Base-by-base conservation (phyloP, 2,113 vertebrate species). In the Heterotilapia buettikoferi region DNA sequence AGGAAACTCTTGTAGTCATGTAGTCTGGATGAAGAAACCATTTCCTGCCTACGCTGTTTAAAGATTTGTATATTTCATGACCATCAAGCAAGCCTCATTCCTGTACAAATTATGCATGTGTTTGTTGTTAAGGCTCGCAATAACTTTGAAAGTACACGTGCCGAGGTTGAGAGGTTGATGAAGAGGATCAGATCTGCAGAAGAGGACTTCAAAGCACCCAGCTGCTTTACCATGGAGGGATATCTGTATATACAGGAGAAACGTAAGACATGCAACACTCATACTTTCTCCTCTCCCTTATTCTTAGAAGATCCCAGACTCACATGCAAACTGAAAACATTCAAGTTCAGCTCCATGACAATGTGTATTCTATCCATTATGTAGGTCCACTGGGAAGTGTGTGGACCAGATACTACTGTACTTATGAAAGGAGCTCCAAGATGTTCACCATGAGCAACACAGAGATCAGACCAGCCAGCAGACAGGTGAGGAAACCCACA, bases 101-200 rank as follows among this genome's bases (percentile, higher is more conserved):
- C 59, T 4, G 11, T 53, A 31, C 45, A 52, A 31, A 33, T 52
- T 33, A 78, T 78, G 6, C 13, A 6, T 53, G 3, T 86, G 21
- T 93, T 78, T 95, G 29, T 76, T 76, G 66, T 90, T 59, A 93
- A 99, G 99, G 99, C 99, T 19, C 97, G 99, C 43, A 99, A 99
- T 96, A 99, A 99, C 94, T 99, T 99, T 95, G 99, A 99, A 96
- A 99, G 99, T 92, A 99, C 99, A 0, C 97, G 99, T 19, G 98
- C 97, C 86, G 99, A 99, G 95, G 98, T 99, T 45, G 98, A 99
- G 91, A 97, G 97, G 85, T 93, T 99, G 88, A 99, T 99, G 98
- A 98, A 98, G 73, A 98, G 98, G 94, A 99, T 99, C 96, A 98
- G 98, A 10, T 97, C 98, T 3, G 98, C 98, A 47, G 98, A 97